A percentile compares a stretch with the other conserved stretches of the same genome.
phyloP scores from a whole-genome alignment of 2,113 vertebrate genomes.

The Opisthocomus hoazin region DNA sequence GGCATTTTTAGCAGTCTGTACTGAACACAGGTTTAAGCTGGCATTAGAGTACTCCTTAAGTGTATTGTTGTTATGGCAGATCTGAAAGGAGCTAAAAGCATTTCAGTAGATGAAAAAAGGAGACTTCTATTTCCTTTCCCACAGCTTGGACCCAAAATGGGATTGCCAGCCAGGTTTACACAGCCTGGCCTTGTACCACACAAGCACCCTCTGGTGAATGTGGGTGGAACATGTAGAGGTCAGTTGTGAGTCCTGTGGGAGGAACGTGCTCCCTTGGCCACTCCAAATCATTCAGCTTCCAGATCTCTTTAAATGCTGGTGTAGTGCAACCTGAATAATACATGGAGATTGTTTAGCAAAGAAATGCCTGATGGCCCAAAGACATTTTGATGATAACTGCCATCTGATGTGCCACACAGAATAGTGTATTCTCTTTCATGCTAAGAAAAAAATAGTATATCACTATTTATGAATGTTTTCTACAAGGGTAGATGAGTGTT shows the following conservation, averaged over 20 bases:
- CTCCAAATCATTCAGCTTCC: background rate
- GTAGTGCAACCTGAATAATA: background rate
- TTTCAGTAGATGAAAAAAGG: conserved; percentile 9
- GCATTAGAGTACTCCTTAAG: conserved; percentile 34
- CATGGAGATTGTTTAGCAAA: background rate
- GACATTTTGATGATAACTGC: background rate
- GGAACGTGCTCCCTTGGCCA: background rate
- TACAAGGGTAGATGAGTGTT: background rate
- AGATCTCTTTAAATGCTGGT: background rate
- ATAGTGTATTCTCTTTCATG: background rate
- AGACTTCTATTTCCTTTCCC: conserved; percentile 16
- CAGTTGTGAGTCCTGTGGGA: background rate
- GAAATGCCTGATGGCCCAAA: background rate
- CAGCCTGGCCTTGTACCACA: background rate
- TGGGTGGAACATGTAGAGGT: background rate
- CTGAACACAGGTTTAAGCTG: background rate
- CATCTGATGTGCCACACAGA: background rate
- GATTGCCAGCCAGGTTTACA: background rate
- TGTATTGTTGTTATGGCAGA: conserved; percentile 50
- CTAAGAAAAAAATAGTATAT: background rate
- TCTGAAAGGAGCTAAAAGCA: conserved; percentile 61
- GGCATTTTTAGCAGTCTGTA: conserved; percentile 42
- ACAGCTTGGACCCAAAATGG: background rate
- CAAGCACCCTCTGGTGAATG: background rate
- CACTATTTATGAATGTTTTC: background rate